Conservation (phyloP, 2,888 invertebrate species). For the Pterobdella sp. region DNA sequence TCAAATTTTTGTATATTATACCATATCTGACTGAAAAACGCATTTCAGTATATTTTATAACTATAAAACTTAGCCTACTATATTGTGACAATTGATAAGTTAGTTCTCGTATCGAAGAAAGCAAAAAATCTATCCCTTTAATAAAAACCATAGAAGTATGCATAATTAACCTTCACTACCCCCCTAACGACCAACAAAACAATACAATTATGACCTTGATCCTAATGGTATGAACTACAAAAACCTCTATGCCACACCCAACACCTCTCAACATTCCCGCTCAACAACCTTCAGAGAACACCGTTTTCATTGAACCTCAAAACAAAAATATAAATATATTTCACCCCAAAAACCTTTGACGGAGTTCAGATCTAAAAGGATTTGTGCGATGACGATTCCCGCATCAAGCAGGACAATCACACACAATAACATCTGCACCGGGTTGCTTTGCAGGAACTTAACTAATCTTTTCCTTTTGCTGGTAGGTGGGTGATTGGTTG, state of each 20-base stretch:
- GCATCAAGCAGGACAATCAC: slow-evolving; percentile 39
- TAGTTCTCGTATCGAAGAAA: too few species aligned
- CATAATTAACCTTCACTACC: too few species aligned
- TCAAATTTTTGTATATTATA: too few species aligned
- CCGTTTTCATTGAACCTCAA: not conserved
- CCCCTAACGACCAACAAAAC: too few species aligned
- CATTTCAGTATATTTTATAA: too few species aligned
- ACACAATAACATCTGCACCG: slow-evolving; percentile 39
- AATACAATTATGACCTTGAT: too few species aligned
- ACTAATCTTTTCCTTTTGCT: slow-evolving; percentile 37
- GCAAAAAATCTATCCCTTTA: too few species aligned
- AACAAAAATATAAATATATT: not conserved
- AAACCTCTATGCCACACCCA: not conserved
- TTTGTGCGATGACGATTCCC: slow-evolving; percentile 40
- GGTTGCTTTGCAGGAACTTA: slow-evolving; percentile 38
- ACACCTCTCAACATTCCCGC: not conserved
- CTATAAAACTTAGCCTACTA: too few species aligned
- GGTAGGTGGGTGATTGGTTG: not conserved
- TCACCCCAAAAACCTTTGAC: not conserved
- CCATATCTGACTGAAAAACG: too few species aligned
- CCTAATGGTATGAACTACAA: too few species aligned
- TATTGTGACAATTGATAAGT: too few species aligned
- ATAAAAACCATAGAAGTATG: too few species aligned
- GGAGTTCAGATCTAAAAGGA: not conserved
- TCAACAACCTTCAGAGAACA: not conserved